Percentiles rank a stretch among this genome's conserved stretches.
phyloP scores from a whole-genome alignment of 2,113 vertebrate species.

The Tricholaema leucomelas region DNA sequence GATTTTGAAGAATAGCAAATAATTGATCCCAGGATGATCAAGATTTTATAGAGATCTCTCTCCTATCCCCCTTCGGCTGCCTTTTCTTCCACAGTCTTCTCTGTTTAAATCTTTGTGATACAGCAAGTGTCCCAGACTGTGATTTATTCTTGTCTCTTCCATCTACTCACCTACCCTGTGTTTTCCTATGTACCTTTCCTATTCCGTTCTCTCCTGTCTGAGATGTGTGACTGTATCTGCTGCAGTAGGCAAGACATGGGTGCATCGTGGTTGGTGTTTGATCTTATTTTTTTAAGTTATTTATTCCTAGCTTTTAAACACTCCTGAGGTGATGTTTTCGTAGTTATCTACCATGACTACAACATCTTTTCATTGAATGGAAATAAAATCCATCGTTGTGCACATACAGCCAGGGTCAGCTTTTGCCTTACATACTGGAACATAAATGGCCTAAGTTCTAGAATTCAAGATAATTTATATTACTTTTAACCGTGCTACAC shows the following conservation, averaged over 20 bases:
- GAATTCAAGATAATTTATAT: neutral
- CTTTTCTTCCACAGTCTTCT: neutral
- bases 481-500: neutral
- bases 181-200: neutral
- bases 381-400: neutral
- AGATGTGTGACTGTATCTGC: neutral
- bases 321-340: neutral
- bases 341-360: neutral
- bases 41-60: neutral
- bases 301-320: neutral
- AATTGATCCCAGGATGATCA: neutral
- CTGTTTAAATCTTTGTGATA: neutral
- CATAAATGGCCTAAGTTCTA: neutral
- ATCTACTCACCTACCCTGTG: neutral
- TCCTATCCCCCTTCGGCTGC: neutral
- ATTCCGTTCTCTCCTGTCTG: neutral
- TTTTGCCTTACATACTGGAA: neutral
- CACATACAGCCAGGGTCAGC: neutral
- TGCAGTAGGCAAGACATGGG: neutral
- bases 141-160: neutral
- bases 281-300: neutral
- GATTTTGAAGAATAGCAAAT: neutral
- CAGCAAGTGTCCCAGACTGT: neutral
- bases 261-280: neutral
- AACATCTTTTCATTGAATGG: neutral